Percentiles rank a stretch among this genome's conserved stretches.
These are phyloP conservation scores for Crotalus tigris DNA, from an alignment of 2,113 vertebrate genomes.

Conservation along the genomic window DNA sequence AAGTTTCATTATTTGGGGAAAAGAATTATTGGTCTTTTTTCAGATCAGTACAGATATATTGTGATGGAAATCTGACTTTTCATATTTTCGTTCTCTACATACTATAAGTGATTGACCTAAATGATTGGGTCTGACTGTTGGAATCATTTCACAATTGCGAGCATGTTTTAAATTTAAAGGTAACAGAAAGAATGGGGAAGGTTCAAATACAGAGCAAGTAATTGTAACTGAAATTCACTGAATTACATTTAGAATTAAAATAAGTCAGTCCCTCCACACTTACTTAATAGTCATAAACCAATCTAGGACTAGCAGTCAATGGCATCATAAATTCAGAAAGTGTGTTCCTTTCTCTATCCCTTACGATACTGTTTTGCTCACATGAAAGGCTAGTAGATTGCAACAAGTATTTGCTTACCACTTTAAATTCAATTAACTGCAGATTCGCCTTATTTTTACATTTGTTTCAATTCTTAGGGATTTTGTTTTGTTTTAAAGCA, in stretches of 20 bases:
- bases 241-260: not conserved
- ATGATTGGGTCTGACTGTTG: not conserved
- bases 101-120: not conserved
- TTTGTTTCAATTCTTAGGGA: not conserved
- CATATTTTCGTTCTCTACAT: not conserved
- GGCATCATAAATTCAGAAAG: not conserved
- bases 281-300: not conserved
- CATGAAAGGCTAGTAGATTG: not conserved
- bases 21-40: not conserved
- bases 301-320: not conserved
- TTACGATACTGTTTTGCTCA: not conserved
- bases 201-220: not conserved
- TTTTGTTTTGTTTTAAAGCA: not conserved
- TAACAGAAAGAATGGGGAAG: not conserved
- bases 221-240: not conserved
- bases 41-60: not conserved
- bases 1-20: not conserved
- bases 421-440: not conserved
- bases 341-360: not conserved
- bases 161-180: not conserved
- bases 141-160: not conserved
- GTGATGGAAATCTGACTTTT: not conserved
- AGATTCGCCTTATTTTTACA: not conserved
- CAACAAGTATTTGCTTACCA: not conserved
- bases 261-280: not conserved